These are phyloP conservation scores for Helicoverpa armigera DNA, from an alignment of 1,140 invertebrate species.

Conservation along the genomic window DNA sequence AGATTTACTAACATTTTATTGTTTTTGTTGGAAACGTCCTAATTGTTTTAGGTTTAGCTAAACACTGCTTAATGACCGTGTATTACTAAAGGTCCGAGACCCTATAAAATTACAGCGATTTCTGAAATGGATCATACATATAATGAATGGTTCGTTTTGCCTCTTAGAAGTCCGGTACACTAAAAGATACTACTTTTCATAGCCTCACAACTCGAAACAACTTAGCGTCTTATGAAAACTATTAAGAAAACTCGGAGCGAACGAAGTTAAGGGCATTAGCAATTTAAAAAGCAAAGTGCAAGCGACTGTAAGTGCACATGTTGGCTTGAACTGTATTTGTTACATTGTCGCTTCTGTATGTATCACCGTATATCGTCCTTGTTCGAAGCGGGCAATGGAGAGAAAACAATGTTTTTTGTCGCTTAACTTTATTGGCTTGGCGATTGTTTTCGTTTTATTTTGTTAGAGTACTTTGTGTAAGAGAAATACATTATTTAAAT, in stretches of 20 bases:
- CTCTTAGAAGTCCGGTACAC: no score
- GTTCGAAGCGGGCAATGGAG: not conserved
- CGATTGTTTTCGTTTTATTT: not conserved
- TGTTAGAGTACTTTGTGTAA: not conserved
- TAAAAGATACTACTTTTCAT: not conserved
- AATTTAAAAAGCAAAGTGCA: slow-evolving; percentile 32
- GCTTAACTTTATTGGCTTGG: not conserved
- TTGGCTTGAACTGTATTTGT: not conserved
- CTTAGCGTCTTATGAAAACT: not conserved
- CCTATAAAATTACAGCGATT: no score
- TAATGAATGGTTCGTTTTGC: no score
- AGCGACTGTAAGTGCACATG: slow-evolving; percentile 11
- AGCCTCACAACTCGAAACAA: not conserved
- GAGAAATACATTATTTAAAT: not conserved
- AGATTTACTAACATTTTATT: not conserved
- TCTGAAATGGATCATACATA: no score
- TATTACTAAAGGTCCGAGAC: no score
- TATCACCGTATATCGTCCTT: slow-evolving; percentile 27
- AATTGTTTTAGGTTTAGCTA: not conserved
- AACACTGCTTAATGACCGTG: no score
- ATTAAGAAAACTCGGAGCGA: slow-evolving; percentile 3
- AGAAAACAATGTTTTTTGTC: slow-evolving; percentile 15
- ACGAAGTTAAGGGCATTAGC: slow-evolving; percentile 38
- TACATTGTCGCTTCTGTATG: slow-evolving; percentile 35
- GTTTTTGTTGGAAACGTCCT: not conserved